Evolutionary conservation across 53 echinoderm and acorn worm genomes (phyloP), one percentile per base, ranked within the genome.

Genomic region (Crossaster papposus): DNA sequence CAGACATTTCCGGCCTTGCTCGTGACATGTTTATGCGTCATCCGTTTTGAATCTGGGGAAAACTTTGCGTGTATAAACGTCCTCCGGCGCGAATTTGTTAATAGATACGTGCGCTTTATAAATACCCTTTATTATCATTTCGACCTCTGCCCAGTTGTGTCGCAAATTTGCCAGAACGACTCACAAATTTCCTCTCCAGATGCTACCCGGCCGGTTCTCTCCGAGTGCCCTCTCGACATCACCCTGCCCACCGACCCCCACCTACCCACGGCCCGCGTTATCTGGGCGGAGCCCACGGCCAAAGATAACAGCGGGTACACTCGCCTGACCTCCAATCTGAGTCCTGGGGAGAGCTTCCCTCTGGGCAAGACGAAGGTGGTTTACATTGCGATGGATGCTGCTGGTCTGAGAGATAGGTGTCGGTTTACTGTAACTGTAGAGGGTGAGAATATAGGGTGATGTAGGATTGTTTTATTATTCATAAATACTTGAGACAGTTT

Each of bases 221-320:
- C 14, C 18, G 68, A 90, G 78, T 93, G 93, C 29, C 93, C 95
- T 0, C 51, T 51, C 0, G 54, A 86, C 65, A 87, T 93, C 26
- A 86, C 85, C 4, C 78, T 78, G 15, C 72, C 81, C 70, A 87
- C 92, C 15, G 52, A 77, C 76, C 32, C 32, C 0, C 38, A 70
- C 79, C 52, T 10, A 7, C 64, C 89, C 24, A 70, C 71, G 0
- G 91, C 87, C 36, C 64, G 23, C 2, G 90, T 86, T 1, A 51
- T 78, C 0, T 96, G 96, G 96, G 89, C 93, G 3, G 11, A 20
- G 77, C 95, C 96, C n/a, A 81, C 83, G 32, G 93, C 94, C 0
- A 78, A 63, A 33, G 96, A 96, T 64, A 89, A 92, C 26, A 90
- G 85, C 52, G 88, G 85, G 2, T 13, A 70, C 4, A 74, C 76